These are phyloP conservation scores for human DNA, from an alignment of 2,113 vertebrate species.

Conservation along the genomic window GRCh38 chr3:109747001-109747500, in stretches of 20 bases:
- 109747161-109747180: not conserved
- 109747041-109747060: not conserved
- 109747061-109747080: not conserved
- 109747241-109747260: not conserved
- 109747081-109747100: not conserved
- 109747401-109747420: not conserved
- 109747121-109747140: not conserved
- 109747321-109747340: not conserved
- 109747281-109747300: not conserved
- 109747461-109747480: not conserved
- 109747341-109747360: not conserved
- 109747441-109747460: not conserved
- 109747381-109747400: not conserved
- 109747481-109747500: not conserved
- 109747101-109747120: not conserved
- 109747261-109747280: not conserved
- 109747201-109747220: not conserved
- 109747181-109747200: conserved; percentile 39
- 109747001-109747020: conserved; percentile 3
- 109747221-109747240: not conserved
- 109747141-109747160: not conserved
- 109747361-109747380: not conserved
- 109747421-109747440: not conserved
- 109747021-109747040: not conserved
- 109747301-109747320: not conserved